phyloP scores from a whole-genome alignment of 2,113 vertebrate genomes.

The Thamnaconus septentrionalis region DNA sequence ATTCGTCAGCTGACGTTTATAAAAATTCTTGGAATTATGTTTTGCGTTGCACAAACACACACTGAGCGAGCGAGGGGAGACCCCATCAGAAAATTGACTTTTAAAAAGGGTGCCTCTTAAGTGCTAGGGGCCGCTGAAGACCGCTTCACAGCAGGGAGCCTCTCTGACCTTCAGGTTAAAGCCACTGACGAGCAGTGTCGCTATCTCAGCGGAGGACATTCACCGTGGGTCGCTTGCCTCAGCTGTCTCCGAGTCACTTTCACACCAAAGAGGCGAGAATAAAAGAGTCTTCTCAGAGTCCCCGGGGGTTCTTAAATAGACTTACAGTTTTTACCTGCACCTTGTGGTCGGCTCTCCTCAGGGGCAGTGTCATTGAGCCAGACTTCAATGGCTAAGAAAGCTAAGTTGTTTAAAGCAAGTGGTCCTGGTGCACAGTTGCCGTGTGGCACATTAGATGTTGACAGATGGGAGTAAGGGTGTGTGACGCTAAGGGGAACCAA shows the following conservation, averaged over 20 bases:
- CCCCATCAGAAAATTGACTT: neutral
- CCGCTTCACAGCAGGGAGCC: constrained; percentile 11
- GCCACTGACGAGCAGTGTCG: constrained; percentile 17
- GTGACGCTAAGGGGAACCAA: constrained; percentile 54
- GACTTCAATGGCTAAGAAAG: constrained; percentile 48
- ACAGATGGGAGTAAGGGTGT: constrained; percentile 71
- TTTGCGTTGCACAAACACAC: too few relatives aligned
- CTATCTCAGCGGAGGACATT: constrained; percentile 28
- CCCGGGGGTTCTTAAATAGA: constrained; percentile 27
- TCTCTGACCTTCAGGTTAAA: constrained; percentile 35
- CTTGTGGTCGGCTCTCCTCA: constrained; percentile 29
- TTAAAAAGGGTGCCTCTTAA: neutral
- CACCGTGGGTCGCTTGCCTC: constrained; percentile 30
- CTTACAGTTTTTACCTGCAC: constrained; percentile 40
- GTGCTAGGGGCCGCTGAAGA: neutral
- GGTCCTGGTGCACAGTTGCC: constrained; percentile 59
- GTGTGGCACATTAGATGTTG: constrained; percentile 66
- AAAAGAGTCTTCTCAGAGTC: constrained; percentile 18
- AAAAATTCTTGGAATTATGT: too few relatives aligned
- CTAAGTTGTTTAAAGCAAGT: constrained; percentile 52
- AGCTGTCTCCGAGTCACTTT: constrained; percentile 8
- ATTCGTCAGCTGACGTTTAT: too few relatives aligned
- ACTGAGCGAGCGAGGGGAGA: too few relatives aligned
- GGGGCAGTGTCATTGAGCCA: constrained; percentile 30
- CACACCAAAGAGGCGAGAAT: constrained; percentile 22